Percentiles rank a stretch among this genome's conserved stretches.
Conservation (phyloP, 2,888 invertebrate species). For the Latrodectus elegans region DNA sequence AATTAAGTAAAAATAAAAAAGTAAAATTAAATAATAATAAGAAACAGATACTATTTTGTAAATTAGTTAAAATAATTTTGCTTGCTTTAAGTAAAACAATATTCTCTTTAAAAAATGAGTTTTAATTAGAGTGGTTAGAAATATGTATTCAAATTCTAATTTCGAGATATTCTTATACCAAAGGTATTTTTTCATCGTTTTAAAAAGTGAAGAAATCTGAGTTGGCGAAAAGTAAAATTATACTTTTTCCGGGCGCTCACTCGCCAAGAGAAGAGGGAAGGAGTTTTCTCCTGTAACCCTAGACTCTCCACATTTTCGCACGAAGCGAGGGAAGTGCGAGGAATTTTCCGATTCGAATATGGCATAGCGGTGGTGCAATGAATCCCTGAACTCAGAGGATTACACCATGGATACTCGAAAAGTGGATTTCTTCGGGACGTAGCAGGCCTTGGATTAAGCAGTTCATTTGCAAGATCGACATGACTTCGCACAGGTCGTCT, state of each 20-base stretch:
- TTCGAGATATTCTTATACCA: no score
- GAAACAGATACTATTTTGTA: no score
- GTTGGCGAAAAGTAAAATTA: background rate
- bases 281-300: slow-evolving; percentile 36
- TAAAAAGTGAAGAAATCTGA: background rate
- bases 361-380: slow-evolving; percentile 59
- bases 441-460: slow-evolving; percentile 32
- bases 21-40: no score
- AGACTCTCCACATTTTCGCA: slow-evolving; percentile 60
- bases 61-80: no score
- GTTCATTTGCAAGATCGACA: slow-evolving; percentile 79
- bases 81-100: no score
- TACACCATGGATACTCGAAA: slow-evolving; percentile 57
- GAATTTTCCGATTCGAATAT: slow-evolving; percentile 60
- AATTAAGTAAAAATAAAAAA: no score
- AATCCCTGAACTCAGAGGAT: slow-evolving; percentile 48
- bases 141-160: no score
- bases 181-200: no score
- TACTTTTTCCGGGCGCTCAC: background rate
- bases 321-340: slow-evolving; percentile 57
- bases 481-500: slow-evolving; percentile 65
- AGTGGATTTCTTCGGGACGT: slow-evolving; percentile 64
- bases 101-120: no score
- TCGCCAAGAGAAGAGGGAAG: slow-evolving; percentile 14
- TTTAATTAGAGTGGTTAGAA: no score